Conservation (phyloP, 2,888 invertebrate genomes). For the Ormyrus labotus region DNA sequence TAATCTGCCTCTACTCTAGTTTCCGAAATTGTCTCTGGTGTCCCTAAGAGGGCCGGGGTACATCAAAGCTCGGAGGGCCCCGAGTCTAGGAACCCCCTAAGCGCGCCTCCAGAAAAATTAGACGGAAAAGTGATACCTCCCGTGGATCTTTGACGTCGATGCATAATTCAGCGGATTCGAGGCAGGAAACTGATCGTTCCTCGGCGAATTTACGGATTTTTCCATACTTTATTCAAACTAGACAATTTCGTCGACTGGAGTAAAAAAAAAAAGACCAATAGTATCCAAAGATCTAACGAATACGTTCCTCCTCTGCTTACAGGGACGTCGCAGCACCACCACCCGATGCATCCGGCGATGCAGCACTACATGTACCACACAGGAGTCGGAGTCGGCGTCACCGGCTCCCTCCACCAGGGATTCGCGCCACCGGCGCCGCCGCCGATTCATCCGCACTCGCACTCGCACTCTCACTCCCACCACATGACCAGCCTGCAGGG, state of each 20-base stretch:
- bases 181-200: too few relatives aligned
- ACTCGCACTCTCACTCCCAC: constrained; percentile 77
- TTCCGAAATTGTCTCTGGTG: constrained; percentile 31
- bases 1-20: neutral
- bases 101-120: neutral
- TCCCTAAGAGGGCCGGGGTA: neutral
- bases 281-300: too few relatives aligned
- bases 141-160: too few relatives aligned
- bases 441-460: constrained; percentile 75
- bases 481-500: constrained; percentile 78
- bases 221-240: too few relatives aligned
- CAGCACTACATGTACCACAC: constrained; percentile 76
- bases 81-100: neutral
- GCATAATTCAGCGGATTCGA: too few relatives aligned
- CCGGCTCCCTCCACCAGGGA: constrained; percentile 74
- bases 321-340: constrained; percentile 75
- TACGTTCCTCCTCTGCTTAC: constrained; percentile 43
- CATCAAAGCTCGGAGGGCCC: neutral
- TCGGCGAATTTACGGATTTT: too few relatives aligned
- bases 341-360: constrained; percentile 76
- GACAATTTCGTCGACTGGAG: too few relatives aligned
- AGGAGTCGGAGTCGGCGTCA: constrained; percentile 67
- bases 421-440: constrained; percentile 75
- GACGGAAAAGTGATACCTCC: constrained; percentile 3
- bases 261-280: too few relatives aligned